Conservation (phyloP, 2,797 vertebrate species). For the Mus minutoides region DNA sequence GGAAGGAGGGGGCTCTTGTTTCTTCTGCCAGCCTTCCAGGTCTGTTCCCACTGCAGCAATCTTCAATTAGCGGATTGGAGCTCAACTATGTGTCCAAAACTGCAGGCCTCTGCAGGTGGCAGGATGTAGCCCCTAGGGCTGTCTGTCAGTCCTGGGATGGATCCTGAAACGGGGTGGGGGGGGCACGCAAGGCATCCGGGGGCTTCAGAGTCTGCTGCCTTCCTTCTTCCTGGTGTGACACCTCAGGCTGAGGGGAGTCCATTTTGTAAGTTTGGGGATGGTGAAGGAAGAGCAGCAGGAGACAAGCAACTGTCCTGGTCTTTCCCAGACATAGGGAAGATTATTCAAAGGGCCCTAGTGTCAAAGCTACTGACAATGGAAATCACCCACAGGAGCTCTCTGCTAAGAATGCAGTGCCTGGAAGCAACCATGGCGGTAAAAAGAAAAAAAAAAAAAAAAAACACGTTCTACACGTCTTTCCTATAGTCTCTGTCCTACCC, state of each 20-base stretch:
- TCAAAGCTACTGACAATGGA: neutral
- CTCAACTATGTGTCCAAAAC: neutral
- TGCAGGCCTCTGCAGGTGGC: neutral
- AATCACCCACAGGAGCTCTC: neutral
- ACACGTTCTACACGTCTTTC: neutral
- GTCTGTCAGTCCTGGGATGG: neutral
- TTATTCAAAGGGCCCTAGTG: neutral
- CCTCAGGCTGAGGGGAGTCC: neutral
- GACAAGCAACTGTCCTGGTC: neutral
- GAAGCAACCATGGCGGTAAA: rapidly evolving
- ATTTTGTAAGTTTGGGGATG: neutral
- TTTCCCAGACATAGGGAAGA: neutral
- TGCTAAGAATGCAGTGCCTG: rapidly evolving
- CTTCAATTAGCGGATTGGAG: neutral
- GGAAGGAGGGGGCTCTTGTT: too few species aligned
- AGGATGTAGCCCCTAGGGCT: neutral
- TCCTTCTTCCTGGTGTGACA: neutral
- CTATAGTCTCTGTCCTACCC: neutral
- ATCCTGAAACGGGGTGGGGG: rapidly evolving
- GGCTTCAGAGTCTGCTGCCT: neutral
- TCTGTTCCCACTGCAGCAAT: neutral
- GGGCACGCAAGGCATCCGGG: rapidly evolving
- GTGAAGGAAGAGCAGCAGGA: neutral
- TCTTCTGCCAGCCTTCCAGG: neutral
- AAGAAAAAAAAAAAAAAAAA: too few species aligned